Percentiles rank a stretch among this genome's conserved stretches.
Evolutionary conservation across 2,797 vertebrate species (phyloP).

Genomic region (Agapornis canus): DNA sequence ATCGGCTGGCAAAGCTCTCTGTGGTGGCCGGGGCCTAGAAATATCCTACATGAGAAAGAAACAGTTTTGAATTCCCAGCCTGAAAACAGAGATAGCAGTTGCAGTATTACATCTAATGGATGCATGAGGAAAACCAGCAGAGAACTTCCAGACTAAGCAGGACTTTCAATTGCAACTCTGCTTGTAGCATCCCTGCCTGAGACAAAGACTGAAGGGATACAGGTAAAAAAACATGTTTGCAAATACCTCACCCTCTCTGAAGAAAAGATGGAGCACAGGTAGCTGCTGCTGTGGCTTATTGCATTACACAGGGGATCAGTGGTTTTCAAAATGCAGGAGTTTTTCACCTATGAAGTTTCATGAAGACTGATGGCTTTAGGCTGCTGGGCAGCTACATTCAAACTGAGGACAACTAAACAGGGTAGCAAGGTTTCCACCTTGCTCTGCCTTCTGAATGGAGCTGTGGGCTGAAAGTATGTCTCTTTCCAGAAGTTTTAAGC

Average conservation of each 20-base stretch:
- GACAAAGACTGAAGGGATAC: not conserved
- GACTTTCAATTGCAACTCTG: not conserved
- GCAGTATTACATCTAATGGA: not conserved
- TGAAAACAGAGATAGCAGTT: not conserved
- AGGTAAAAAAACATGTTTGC: not conserved
- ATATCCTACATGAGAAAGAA: conserved; percentile 58
- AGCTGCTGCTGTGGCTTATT: not conserved
- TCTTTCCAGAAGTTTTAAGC: not conserved
- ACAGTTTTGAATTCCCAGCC: not conserved
- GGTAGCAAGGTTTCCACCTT: not conserved
- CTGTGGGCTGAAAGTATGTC: fast-evolving
- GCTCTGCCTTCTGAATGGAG: not conserved
- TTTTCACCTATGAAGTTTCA: not conserved
- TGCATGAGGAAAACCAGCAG: not conserved
- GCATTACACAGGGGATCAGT: not conserved
- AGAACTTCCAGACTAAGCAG: not conserved
- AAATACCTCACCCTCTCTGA: not conserved
- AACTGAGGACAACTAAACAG: not conserved
- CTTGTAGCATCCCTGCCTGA: not conserved
- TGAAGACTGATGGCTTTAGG: not conserved
- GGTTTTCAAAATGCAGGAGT: not conserved
- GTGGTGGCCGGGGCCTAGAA: conserved; percentile 71
- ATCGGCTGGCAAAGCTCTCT: conserved; percentile 78
- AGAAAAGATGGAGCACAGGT: not conserved
- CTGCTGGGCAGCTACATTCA: not conserved